These are phyloP conservation scores for Petrocephalus zakoni DNA, from an alignment of 2,113 vertebrate genomes.

Conservation along the genomic window DNA sequence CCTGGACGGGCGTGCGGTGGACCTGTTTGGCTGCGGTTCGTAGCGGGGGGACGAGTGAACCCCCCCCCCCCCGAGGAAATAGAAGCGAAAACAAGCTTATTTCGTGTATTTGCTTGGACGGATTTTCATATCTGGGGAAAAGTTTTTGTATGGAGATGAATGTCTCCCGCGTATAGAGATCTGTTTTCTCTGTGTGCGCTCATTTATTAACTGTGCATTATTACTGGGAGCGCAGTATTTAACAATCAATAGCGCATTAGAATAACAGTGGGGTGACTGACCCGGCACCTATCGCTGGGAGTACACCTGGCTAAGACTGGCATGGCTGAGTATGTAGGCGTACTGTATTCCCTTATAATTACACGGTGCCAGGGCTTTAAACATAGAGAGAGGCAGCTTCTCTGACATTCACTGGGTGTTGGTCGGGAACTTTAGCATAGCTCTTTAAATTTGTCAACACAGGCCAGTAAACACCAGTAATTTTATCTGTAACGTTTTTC, in stretches of 20 bases:
- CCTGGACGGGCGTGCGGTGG: not conserved
- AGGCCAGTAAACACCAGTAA: not conserved
- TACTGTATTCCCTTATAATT: not conserved
- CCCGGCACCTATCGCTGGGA: slow-evolving; percentile 20
- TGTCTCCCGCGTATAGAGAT: not conserved
- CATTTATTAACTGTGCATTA: not conserved
- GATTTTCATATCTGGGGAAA: not conserved
- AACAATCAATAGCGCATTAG: slow-evolving; percentile 30
- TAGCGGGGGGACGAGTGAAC: too few relatives aligned
- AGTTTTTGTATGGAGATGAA: not conserved
- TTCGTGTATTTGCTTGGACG: too few relatives aligned
- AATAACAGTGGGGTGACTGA: slow-evolving; percentile 19
- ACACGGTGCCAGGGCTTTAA: not conserved
- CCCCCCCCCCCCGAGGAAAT: not conserved
- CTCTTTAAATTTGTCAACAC: not conserved
- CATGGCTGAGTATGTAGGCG: slow-evolving; percentile 23
- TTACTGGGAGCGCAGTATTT: not conserved
- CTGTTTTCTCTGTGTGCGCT: not conserved
- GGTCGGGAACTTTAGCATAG: not conserved
- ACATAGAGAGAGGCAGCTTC: not conserved
- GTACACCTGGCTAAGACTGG: slow-evolving; percentile 26
- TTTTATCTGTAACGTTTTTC: not conserved
- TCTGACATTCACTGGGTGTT: not conserved
- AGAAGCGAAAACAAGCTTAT: not conserved
- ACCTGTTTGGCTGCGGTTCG: too few relatives aligned